These are phyloP conservation scores for Diadromus collaris DNA, from an alignment of 2,888 invertebrate species.

Conservation along the genomic window DNA sequence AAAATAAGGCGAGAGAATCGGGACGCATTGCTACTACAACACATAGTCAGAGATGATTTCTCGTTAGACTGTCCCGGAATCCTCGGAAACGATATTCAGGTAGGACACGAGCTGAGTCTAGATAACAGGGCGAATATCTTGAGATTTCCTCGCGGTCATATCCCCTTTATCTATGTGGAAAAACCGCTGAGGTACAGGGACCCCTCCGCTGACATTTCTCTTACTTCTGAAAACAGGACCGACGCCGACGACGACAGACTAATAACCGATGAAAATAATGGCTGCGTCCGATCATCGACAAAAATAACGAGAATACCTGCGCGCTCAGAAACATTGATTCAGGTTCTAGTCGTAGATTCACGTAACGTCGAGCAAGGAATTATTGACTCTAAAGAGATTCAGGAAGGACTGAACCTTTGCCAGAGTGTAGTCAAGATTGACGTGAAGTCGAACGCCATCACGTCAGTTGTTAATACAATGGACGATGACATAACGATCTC, in stretches of 20 bases:
- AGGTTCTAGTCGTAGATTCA: background rate
- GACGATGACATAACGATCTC: background rate
- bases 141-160: constrained; percentile 10
- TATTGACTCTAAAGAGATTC: constrained; percentile 50
- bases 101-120: constrained; percentile 19
- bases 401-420: constrained; percentile 58
- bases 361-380: constrained; percentile 58
- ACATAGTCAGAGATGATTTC: constrained; percentile 48
- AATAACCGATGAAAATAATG: constrained; percentile 32
- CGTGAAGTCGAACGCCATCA: constrained; percentile 35
- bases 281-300: background rate
- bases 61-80: constrained; percentile 43
- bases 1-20: too few relatives aligned
- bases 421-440: constrained; percentile 55
- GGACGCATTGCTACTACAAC: too few relatives aligned
- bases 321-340: background rate
- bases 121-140: background rate
- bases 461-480: constrained; percentile 28
- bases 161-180: constrained; percentile 26
- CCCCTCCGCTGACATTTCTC: background rate
- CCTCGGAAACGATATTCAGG: constrained; percentile 45
- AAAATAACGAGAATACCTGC: background rate
- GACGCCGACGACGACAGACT: too few relatives aligned
- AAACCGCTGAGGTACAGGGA: constrained; percentile 43
- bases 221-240: background rate